Base-by-base conservation (phyloP, 2,113 vertebrate species). In the Anguilla japonica region DNA sequence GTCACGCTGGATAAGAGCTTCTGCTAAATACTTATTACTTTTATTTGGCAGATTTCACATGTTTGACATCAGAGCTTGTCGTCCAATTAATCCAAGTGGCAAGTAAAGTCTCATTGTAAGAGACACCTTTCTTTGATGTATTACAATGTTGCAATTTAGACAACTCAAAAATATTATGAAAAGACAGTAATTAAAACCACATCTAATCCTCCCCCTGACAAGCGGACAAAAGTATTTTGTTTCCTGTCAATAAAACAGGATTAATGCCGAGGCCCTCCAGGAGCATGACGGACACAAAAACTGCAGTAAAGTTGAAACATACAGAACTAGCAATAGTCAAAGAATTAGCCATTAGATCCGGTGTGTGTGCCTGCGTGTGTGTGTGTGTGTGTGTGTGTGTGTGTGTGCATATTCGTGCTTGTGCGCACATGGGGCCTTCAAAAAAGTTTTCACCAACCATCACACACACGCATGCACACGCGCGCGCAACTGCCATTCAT, bases 191-290 rank as follows among this genome's bases (percentile, higher is more conserved):
- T 82, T 50, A 82, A 82, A 82, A 50, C 46, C 41, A 43, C 4
- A 82, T 13, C 43, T 82, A 82, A 82, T 82, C 43, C 81, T 50
- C 46, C 46, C 5, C 43, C 43, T 53, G 81, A 82, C 81, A 53
- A 50, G 46, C 43, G 41, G 46, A 82, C 46, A 50, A 50, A 82
- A 82, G 46, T 9, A 50, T 82, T 41, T 43, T 81, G 81, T 50
- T 82, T 82, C 43, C 81, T 29, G 81, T 82, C 81, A 82, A 82
- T 82, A 53, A 53, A 22, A 82, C 41, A n/a, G 43, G 18, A 82
- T 82, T 82, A 82, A 50, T 82, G 81, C 22, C n/a, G 15, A 82
- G 22, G 0, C 81, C 81, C 41, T 50, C 81, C 46, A 3, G 41
- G 81, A 43, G 41, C 26, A 26, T 1, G 2, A 8, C 46, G 43